Base-by-base conservation (phyloP, 92 coral and sea anemone genomes). In the Parazoanthus darwini region DNA sequence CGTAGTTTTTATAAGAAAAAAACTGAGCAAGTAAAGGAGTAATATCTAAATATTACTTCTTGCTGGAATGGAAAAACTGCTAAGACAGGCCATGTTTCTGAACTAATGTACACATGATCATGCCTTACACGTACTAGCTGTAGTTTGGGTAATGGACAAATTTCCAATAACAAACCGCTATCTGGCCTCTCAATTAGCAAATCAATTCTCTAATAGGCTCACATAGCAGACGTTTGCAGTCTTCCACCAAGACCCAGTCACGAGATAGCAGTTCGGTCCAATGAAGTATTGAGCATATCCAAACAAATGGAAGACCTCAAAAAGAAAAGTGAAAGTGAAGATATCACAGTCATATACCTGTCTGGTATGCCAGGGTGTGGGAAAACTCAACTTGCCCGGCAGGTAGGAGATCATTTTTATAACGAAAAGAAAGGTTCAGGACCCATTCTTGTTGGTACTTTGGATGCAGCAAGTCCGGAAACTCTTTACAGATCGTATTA, bases 191-290 rank as follows among this genome's bases (percentile, higher is more conserved):
- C 51, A 48, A 8, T 48, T 0, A 7, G 1, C 7, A 48, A 48
- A 48, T 48, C 11, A 48, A 48, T 48, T 48, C 51, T 48, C 8
- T 48, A 48, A 48, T 11, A 48, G 51, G 51, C 51, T 0, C 11
- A 10, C 51, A 6, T 48, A 48, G 51, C 9, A 48, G 10, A 6
- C 51, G 51, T 89, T 44, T 50, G 72, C 56, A 46, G 68, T 13
- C 85, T 91, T 42, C 93, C 93, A 11, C 81, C 88, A 2, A 59
- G 44, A 50, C 93, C 93, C 38, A 66, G 79, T 35, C 93, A 88
- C 67, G 80, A 67, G 22, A 87, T 83, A 7, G 54, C 63, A 72
- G 78, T 42, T 23, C 59, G 93, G 20, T 59, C 63, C 5, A 16
- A 59, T 5, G 82, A 88, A 54, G 83, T 82, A 26, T 18, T 36